Evolutionary conservation across 1,140 invertebrate genomes (phyloP).

Genomic region (Cotesia typhae): DNA sequence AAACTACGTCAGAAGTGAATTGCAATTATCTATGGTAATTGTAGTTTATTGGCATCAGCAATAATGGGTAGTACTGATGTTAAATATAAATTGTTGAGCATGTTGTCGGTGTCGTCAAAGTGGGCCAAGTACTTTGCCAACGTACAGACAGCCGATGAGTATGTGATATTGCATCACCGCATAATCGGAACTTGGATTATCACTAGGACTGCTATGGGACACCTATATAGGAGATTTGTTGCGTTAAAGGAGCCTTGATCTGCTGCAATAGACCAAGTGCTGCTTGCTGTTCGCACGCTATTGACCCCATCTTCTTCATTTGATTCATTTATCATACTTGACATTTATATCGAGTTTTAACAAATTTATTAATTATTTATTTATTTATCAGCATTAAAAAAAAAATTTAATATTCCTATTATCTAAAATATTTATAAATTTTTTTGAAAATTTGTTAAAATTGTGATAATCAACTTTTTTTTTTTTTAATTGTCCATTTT

Average conservation of each 20-base stretch:
- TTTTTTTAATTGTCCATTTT: too few species aligned
- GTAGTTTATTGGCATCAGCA: constrained; percentile 47
- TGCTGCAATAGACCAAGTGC: constrained; percentile 11
- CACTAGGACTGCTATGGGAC: constrained; percentile 32
- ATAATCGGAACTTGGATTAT: constrained; percentile 27
- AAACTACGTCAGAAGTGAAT: neutral
- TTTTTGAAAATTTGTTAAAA: too few species aligned
- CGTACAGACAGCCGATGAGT: constrained; percentile 56
- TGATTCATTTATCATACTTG: constrained; percentile 12
- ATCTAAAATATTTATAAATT: too few species aligned
- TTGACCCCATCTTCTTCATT: constrained; percentile 22
- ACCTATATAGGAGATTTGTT: constrained; percentile 24
- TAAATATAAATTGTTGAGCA: constrained; percentile 49
- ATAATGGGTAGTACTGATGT: constrained; percentile 12
- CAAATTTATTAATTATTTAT: constrained; percentile 3
- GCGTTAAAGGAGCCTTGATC: constrained; percentile 33
- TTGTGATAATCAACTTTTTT: too few species aligned
- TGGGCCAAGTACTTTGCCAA: constrained; percentile 62
- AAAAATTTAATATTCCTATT: too few species aligned
- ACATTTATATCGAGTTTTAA: constrained; percentile 1
- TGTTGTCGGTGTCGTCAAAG: constrained; percentile 41
- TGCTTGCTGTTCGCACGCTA: constrained; percentile 28
- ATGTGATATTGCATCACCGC: constrained; percentile 47
- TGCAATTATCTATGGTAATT: neutral
- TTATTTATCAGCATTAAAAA: too few species aligned